These are phyloP conservation scores for Actinemys pallida DNA, from an alignment of 2,113 vertebrate species.

Conservation along the genomic window DNA sequence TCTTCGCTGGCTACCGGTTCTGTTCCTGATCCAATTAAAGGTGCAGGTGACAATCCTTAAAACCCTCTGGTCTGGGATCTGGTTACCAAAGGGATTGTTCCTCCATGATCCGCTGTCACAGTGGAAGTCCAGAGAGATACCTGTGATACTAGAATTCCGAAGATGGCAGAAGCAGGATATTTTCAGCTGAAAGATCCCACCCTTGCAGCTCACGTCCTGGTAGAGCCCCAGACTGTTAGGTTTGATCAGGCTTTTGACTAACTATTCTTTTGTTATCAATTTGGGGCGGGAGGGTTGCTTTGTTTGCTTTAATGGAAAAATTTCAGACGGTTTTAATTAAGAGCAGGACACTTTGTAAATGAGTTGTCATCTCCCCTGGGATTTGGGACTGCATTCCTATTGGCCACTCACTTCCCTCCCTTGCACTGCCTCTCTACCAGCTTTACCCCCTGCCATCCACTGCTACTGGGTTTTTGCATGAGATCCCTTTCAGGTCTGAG, in stretches of 20 bases:
- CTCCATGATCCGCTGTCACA: not conserved
- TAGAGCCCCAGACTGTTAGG: not conserved
- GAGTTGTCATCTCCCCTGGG: not conserved
- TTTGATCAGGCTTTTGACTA: not conserved
- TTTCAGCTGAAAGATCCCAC: not conserved
- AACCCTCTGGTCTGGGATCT: not conserved
- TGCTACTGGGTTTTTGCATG: not conserved
- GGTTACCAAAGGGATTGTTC: not conserved
- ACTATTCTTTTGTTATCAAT: not conserved
- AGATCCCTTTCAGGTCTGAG: not conserved
- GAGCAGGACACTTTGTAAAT: not conserved
- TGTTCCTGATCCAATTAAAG: not conserved
- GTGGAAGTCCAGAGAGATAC: not conserved
- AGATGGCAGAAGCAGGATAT: not conserved
- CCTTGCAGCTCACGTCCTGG: not conserved
- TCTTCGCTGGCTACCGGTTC: not conserved
- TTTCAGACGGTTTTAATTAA: not conserved
- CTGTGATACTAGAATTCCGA: too few relatives aligned
- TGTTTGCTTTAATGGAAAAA: not conserved
- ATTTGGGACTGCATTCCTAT: not conserved
- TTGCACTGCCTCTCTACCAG: not conserved
- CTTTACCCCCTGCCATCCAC: not conserved
- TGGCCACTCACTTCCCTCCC: not conserved
- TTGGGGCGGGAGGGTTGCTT: not conserved
- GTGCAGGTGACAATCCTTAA: not conserved